Base-by-base conservation (phyloP, 1,140 invertebrate species). In the Holotrichia oblita region DNA sequence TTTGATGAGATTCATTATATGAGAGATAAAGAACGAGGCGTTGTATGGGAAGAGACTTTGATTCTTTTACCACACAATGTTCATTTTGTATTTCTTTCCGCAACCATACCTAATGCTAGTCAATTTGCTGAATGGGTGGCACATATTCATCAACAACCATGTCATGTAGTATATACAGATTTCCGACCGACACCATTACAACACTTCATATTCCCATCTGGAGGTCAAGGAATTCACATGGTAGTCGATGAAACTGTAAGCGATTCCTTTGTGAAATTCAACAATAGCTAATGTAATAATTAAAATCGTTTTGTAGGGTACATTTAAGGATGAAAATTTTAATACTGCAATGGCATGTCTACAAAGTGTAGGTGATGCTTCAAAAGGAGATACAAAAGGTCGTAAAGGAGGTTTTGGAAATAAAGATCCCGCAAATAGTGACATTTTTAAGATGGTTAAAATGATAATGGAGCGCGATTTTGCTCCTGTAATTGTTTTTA, bases 1-100 rank as follows among this genome's bases (percentile, higher is more conserved):
- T 99, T 99, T 90, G 99, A 99, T 88, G 99, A 99, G 90, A 99
- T 99, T 85, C 99, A 99, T 89, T 99, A 99, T 86, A 99, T 99
- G 98, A 90, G 99, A 86, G 98, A 99, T 84, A 99, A 99, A 89
- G 98, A 99, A 87, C 90, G 99, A 88, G 99, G 99, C 69, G 98
- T 99, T 22, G 98, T 99, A 3, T 99, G 99, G 99, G 98, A 99
- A 91, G 99, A 99, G 90, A 99, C 98, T 0, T 91, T 99, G 17
- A 99, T 99, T 85, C 89, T 99, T 17, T 87, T 99, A 27, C 98
- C 98, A 0, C 97, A 99, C 85, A 99, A 98, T 87, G 98, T 99
- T 0, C 97, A 98, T 85, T 99, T 98, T 88, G 99, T 99, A 6
- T 99, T 99, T 87, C 90, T 99, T 0, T 99, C 98, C 34, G 99